Evolutionary conservation across 2,888 invertebrate species (phyloP), one percentile per base, ranked within the genome.

Genomic region (Sinohyriopsis cumingii): DNA sequence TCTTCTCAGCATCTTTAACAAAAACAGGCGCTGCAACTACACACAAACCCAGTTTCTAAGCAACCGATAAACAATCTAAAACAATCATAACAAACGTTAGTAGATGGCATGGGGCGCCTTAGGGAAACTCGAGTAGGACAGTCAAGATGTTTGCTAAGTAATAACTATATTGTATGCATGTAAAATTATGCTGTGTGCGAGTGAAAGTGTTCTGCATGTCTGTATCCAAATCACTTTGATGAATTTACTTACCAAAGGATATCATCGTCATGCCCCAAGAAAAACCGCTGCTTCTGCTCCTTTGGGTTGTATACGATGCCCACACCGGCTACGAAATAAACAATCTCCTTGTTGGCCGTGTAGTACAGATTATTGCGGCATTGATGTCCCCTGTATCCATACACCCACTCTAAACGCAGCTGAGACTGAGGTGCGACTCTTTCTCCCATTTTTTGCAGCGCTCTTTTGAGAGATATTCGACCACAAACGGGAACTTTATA

Each of bases 311-410:
- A 90, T 69, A 91, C 90, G 62, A 91, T 88, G 9, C 89, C 91
- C 15, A 91, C 90, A 70, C 89, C 90, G 66, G 91, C 91, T n/a
- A 90, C 90, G 79, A 90, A 91, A 84, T 89, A 91, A n/a, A 90
- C 89, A 20, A 91, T 77, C 68, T 90, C 88, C 71, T 87, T 87
- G 59, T 82, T 80, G 57, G 83, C 85, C n/a, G 87, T 90, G 78
- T 89, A 88, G 69, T 79, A 86, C 45, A 91, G 75, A 75, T 91
- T 91, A 74, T 89, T 90, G 61, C 90, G 82, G 79, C 90, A 90
- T 63, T 90, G 89, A 67, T 90, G 90, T 5, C 90, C 90, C 65
- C 90, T 83, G 79, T 91, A 91, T 5, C 91, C 91, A 72, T 90
- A 91, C 15, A 91, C 90, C 91, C 91, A 91, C 69, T 90, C 90